These are phyloP conservation scores for Hydropsyche betteni DNA, from an alignment of 2,888 invertebrate genomes.

Conservation along the genomic window DNA sequence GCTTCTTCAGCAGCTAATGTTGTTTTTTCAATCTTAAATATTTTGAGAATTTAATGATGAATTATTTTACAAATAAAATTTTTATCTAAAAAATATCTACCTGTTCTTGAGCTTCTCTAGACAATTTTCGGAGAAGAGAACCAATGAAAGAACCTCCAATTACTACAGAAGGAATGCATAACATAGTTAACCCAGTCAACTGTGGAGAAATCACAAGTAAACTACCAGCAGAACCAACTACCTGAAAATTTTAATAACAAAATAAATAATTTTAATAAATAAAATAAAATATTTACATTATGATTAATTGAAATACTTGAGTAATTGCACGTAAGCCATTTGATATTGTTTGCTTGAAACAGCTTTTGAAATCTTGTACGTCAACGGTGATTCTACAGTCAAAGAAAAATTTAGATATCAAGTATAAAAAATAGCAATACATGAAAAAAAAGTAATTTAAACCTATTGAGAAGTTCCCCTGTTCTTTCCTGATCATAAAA, in stretches of 20 bases:
- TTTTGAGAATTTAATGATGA: conserved; percentile 40
- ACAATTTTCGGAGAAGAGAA: conserved; percentile 76
- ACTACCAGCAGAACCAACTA: conserved; percentile 78
- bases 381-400: conserved; percentile 83
- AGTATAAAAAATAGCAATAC: conserved; percentile 29
- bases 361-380: conserved; percentile 96
- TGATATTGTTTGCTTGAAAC: conserved; percentile 92
- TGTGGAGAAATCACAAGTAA: conserved; percentile 89
- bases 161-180: conserved; percentile 88
- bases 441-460: background rate
- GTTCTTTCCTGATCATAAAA: conserved; percentile 93
- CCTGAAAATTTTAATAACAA: conserved; percentile 57
- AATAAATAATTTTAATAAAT: conserved; percentile 23
- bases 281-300: background rate
- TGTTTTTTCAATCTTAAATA: conserved; percentile 77
- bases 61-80: background rate
- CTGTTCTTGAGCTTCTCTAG: conserved; percentile 84
- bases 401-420: conserved; percentile 27
- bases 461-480: conserved; percentile 91
- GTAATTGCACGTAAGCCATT: conserved; percentile 89
- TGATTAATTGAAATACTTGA: conserved; percentile 68
- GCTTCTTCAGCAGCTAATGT: conserved; percentile 94
- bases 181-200: conserved; percentile 83
- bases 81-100: conserved; percentile 58
- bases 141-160: conserved; percentile 87